phyloP scores from a whole-genome alignment of 1,140 invertebrate species.

The Drosophila ercepeae region DNA sequence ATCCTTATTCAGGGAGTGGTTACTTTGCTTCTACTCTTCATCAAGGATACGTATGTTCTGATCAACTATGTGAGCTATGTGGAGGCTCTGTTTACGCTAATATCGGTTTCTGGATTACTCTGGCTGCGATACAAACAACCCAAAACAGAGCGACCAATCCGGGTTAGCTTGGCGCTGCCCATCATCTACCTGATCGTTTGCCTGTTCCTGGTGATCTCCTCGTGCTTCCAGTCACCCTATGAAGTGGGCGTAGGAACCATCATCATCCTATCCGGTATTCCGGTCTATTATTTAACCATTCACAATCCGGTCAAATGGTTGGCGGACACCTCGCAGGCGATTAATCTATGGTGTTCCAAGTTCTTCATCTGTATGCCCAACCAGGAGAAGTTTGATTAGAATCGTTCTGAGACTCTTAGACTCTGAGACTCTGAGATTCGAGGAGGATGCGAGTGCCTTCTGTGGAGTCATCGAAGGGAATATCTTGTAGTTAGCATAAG shows the following conservation, averaged over 20 bases:
- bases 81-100: slow-evolving; percentile 95
- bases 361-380: slow-evolving; percentile 90
- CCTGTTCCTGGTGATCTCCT: slow-evolving; percentile 92
- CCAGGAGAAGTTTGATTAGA: slow-evolving; percentile 82
- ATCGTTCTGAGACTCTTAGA: neutral
- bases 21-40: slow-evolving; percentile 92
- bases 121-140: slow-evolving; percentile 93
- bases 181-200: slow-evolving; percentile 93
- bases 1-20: slow-evolving; percentile 91
- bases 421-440: no score
- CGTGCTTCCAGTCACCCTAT: slow-evolving; percentile 89
- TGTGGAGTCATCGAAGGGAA: slow-evolving; percentile 17
- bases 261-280: slow-evolving; percentile 92
- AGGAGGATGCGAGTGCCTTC: slow-evolving; percentile 53
- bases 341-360: slow-evolving; percentile 89
- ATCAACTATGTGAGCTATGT: slow-evolving; percentile 98
- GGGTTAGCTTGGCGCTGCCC: slow-evolving; percentile 88
- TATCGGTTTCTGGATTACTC: slow-evolving; percentile 93
- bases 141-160: slow-evolving; percentile 90
- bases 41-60: slow-evolving; percentile 93
- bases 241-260: slow-evolving; percentile 93
- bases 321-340: slow-evolving; percentile 85
- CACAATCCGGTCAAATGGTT: slow-evolving; percentile 87
- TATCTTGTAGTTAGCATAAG: slow-evolving; percentile 54
- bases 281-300: slow-evolving; percentile 94